Evolutionary conservation across 2,797 vertebrate genomes (phyloP).

Genomic region (Parambassis ranga): DNA sequence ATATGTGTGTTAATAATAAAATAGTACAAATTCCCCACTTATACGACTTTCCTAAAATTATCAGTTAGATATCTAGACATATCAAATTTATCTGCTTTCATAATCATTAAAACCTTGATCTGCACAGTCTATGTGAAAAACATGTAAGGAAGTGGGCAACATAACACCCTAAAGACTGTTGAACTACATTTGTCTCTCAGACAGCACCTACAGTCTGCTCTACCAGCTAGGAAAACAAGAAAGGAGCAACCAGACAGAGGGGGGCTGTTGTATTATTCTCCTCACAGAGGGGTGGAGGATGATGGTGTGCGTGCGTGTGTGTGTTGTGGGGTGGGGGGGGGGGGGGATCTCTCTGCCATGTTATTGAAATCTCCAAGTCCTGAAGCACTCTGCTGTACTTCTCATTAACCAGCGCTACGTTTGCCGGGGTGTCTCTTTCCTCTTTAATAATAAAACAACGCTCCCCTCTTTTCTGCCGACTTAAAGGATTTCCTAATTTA

Average conservation of each 20-base stretch:
- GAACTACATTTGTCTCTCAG: conserved; percentile 72
- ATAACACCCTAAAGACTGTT: conserved; percentile 59
- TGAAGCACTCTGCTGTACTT: conserved; percentile 77
- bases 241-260: conserved; percentile 45
- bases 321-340: not conserved
- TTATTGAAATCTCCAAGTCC: conserved; percentile 80
- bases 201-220: conserved; percentile 67
- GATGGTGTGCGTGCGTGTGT: no score
- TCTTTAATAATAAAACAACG: conserved; percentile 81
- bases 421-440: conserved; percentile 74
- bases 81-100: conserved; percentile 9
- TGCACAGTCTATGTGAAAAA: not conserved
- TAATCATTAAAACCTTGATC: not conserved
- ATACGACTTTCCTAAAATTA: no score
- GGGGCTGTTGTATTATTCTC: conserved; percentile 64
- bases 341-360: conserved; percentile 58
- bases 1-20: no score
- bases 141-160: not conserved
- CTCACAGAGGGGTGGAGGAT: conserved; percentile 33
- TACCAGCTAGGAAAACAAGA: conserved; percentile 66
- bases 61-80: no score
- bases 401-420: conserved; percentile 76
- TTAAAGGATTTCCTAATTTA: conserved; percentile 81
- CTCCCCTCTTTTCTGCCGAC: conserved; percentile 76
- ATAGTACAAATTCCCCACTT: no score